Base-by-base conservation (phyloP, 2,113 vertebrate genomes). In the Protobothrops mucrosquamatus region DNA sequence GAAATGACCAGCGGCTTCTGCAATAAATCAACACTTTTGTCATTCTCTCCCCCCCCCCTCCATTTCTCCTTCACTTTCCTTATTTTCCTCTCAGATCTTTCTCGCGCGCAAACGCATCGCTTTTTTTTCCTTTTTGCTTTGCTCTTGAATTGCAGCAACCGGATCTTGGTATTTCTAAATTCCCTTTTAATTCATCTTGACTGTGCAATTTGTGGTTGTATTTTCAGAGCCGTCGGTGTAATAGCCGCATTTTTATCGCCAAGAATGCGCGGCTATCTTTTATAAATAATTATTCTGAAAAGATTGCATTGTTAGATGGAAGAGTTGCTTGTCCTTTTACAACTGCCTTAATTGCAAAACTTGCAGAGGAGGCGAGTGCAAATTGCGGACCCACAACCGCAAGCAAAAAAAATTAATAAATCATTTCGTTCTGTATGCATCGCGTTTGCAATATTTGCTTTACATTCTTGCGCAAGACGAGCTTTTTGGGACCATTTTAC, bases 1-100 rank as follows among this genome's bases (percentile, higher is more conserved):
- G 97, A 98, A 98, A 98, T 98, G 97, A 98, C 98, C 98, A 93
- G 97, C 95, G 98, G 96, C 97, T 98, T 96, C 97, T 86, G 97
- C 98, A 94, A 98, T 98, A 98, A 98, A 98, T 98, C 98, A 98
- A 97, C 97, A 81, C 46, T 89, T 93, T 93, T 51, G 93, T 91
- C 91, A 94, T 56, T 87, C 61, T 90, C 87, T 64, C 88, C 87
- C 43, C 91, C 48, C 88, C 23, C 12, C 91, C 59, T 20, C 34
- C 48, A 23, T 85, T 64, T 81, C 48, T 29, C 48, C 74, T 85
- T 86, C 69, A 26, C 10, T 61, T 56, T 90, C 34, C 88, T 85
- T 51, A 11, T 51, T 51, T 24, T 20, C 43, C 23, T 11, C 26
- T 34, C 43, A n/a, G 9, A 10, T 91, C 11, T 39, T 61, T 85